Base-by-base conservation (phyloP, 92 coral and sea anemone genomes). In the Ricordea florida region DNA sequence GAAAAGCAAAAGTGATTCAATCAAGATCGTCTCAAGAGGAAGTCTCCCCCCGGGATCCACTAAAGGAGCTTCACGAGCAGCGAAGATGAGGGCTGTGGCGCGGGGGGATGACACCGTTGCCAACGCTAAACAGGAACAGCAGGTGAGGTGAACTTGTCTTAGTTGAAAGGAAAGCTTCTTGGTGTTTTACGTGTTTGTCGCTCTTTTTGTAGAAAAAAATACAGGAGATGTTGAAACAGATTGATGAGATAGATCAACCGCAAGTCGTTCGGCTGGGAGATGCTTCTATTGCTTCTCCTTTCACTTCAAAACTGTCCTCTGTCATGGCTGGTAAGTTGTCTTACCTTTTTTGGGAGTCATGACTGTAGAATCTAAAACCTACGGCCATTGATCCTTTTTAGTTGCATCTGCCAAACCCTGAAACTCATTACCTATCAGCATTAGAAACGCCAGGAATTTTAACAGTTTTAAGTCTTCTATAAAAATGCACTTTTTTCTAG, bases 231-330 rank as follows among this genome's bases (percentile, higher is more conserved):
- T 66, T 94, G 38, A 94, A 94, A 31, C 91, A 93, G 50, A 64
- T 94, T 13, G 98, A 94, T 23, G 98, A 94, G 70, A 86, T 86
- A 85, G 98, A 94, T 17, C 92, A 89, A 4, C 85, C 94, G 23
- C 97, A 94, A 69, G 84, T 94, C 49, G 98, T 94, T 10, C 98
- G 93, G 36, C 71, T 94, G 26, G 98, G 98, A 38, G 98, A 94
- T 74, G 98, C 98, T 11, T 92, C 97, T 10, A 94, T 94, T 29
- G 98, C 98, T 7, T 94, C 98, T 21, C 98, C 98, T 25, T 94
- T 94, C 86, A 94, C 98, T 1, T 94, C 98, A 17, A 94, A 94
- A 64, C 78, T 82, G 24, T 93, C 98, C 8, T 91, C 97, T 4
- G 82, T 94, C 31, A 87, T 80, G 76, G 90, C 97, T 49, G 98